Percentiles rank a stretch among this genome's conserved stretches.
Conservation (phyloP, 2,888 invertebrate species). For the Drosophila demipolita region DNA sequence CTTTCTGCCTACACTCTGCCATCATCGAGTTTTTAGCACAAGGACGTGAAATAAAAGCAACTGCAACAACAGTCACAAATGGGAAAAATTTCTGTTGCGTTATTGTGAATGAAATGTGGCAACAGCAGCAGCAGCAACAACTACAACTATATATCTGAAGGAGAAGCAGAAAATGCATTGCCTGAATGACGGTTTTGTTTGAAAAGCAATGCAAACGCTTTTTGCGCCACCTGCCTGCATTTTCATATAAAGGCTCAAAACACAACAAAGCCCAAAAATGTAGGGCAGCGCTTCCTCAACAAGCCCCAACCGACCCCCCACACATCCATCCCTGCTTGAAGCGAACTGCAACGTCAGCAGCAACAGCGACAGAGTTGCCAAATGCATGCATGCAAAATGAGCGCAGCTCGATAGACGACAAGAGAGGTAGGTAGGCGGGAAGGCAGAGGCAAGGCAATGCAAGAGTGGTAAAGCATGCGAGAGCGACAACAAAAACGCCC, state of each 20-base stretch:
- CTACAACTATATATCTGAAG: constrained; percentile 23
- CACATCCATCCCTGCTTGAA: background rate
- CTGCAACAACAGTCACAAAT: constrained; percentile 44
- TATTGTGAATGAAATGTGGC: constrained; percentile 59
- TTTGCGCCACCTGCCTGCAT: constrained; percentile 58
- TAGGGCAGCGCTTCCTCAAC: constrained; percentile 54
- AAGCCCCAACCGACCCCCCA: background rate
- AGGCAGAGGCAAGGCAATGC: background rate
- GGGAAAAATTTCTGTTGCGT: constrained; percentile 49
- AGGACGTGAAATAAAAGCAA: constrained; percentile 66
- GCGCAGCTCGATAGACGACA: constrained; percentile 51
- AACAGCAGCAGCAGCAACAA: constrained; percentile 23
- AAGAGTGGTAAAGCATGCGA: background rate
- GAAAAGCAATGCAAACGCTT: constrained; percentile 59
- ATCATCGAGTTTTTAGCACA: constrained; percentile 64
- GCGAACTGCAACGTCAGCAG: constrained; percentile 49
- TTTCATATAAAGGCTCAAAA: constrained; percentile 38
- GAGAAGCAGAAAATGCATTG: constrained; percentile 58
- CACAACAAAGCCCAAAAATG: constrained; percentile 70
- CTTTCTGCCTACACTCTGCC: constrained; percentile 16
- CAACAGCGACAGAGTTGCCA: constrained; percentile 73
- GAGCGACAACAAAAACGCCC: constrained; percentile 61
- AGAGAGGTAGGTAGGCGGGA: background rate
- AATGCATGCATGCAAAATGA: constrained; percentile 78
- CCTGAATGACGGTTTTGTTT: constrained; percentile 49